phyloP scores from a whole-genome alignment of 2,113 vertebrate species.

The Dermatemys mawii region DNA sequence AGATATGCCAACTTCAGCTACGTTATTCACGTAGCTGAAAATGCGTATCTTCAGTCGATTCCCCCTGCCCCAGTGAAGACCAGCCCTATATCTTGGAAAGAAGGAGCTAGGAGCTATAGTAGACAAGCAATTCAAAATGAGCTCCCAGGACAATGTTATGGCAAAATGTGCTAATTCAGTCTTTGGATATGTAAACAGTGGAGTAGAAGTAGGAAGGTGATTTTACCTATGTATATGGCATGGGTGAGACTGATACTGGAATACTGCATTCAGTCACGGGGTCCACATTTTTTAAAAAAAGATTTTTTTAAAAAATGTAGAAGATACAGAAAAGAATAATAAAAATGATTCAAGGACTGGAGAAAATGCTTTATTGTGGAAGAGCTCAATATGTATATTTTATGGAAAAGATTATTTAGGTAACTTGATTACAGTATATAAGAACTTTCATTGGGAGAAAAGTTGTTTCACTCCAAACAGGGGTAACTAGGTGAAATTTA shows the following conservation, averaged over 20 bases:
- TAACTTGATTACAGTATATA: not conserved
- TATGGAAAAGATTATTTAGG: not conserved
- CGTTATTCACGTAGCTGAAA: too few relatives aligned
- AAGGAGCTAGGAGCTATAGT: not conserved
- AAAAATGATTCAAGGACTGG: not conserved
- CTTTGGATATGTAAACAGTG: not conserved
- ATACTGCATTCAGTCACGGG: not conserved
- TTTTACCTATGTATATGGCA: not conserved
- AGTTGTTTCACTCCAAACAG: not conserved
- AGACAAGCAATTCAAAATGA: not conserved
- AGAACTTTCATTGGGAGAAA: not conserved
- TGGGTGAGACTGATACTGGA: not conserved
- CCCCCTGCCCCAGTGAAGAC: too few relatives aligned
- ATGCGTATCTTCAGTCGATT: too few relatives aligned
- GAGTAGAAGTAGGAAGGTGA: not conserved
- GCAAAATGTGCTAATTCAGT: not conserved
- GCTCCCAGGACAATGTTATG: not conserved
- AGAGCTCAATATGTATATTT: not conserved
- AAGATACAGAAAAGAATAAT: not conserved
- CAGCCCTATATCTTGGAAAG: not conserved
- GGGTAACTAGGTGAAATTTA: not conserved
- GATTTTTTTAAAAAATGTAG: not conserved
- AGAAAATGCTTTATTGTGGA: not conserved
- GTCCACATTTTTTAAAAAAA: too few relatives aligned
- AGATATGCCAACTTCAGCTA: too few relatives aligned